Percentiles rank a stretch among this genome's conserved stretches.
Conservation (phyloP, 1,140 invertebrate genomes). For the Dinoponera quadriceps region DNA sequence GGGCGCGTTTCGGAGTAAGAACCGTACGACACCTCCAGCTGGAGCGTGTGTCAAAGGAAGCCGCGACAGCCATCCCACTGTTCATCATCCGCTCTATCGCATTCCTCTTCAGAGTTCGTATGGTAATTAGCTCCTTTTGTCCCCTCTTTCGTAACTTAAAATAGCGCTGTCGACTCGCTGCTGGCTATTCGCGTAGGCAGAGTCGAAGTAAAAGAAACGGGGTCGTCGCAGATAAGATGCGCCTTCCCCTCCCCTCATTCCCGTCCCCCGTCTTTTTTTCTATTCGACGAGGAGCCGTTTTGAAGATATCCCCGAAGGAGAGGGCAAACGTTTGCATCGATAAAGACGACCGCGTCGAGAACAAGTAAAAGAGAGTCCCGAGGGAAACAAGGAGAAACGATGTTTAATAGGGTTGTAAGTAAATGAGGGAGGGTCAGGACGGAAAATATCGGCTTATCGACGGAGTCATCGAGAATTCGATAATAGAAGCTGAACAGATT, state of each 20-base stretch:
- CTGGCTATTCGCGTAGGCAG: slow-evolving; percentile 32
- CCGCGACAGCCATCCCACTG: neutral
- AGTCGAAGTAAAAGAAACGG: slow-evolving; percentile 71
- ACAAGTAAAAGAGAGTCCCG: slow-evolving; percentile 65
- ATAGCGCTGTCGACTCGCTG: slow-evolving; percentile 65
- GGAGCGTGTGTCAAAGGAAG: neutral
- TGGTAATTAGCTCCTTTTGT: slow-evolving; percentile 83
- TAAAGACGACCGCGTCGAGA: slow-evolving; percentile 11
- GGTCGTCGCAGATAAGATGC: slow-evolving; percentile 76
- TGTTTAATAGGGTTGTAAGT: slow-evolving; percentile 7
- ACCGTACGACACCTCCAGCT: neutral
- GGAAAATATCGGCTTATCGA: slow-evolving; percentile 10
- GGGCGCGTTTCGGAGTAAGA: too few relatives aligned
- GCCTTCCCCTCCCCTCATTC: slow-evolving; percentile 60
- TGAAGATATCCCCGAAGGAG: slow-evolving; percentile 32
- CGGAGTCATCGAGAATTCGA: slow-evolving; percentile 37
- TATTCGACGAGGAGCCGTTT: slow-evolving; percentile 48
- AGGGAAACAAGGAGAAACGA: neutral
- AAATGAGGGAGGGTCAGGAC: neutral
- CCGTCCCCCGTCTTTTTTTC: too few relatives aligned
- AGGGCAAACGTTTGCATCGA: neutral
- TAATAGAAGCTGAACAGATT: neutral
- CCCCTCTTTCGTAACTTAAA: too few relatives aligned
- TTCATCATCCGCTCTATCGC: slow-evolving; percentile 4
- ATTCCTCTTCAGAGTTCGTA: slow-evolving; percentile 49